Evolutionary conservation across 1,140 invertebrate species (phyloP).

Genomic region (Bombus confusus): DNA sequence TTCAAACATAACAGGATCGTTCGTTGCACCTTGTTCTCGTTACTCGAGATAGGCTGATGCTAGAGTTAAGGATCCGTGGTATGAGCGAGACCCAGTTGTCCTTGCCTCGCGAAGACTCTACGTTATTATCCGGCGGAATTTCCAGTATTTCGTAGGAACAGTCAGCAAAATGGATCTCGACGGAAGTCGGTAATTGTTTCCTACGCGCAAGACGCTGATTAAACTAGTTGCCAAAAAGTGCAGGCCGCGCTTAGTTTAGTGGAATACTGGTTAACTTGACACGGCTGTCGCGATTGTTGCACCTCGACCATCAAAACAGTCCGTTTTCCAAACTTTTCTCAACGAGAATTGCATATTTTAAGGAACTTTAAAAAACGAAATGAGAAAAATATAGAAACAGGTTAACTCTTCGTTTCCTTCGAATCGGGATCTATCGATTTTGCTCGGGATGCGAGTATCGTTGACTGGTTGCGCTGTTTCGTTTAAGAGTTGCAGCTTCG

Average conservation of each 20-base stretch:
- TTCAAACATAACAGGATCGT: constrained; percentile 37
- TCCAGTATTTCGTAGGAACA: constrained; percentile 27
- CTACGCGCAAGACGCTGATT: constrained; percentile 48
- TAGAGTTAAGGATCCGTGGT: constrained; percentile 19
- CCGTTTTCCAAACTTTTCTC: background rate
- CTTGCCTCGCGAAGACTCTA: background rate
- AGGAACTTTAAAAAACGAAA: too few species aligned
- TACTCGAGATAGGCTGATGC: constrained; percentile 15
- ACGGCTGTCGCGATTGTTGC: background rate
- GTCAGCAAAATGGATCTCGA: constrained; percentile 37
- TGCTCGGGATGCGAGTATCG: background rate
- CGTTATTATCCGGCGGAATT: constrained; percentile 42
- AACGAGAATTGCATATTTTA: too few species aligned
- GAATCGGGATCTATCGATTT: background rate
- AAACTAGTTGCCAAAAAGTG: constrained; percentile 58
- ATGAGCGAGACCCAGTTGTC: constrained; percentile 1
- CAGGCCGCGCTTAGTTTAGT: constrained; percentile 9
- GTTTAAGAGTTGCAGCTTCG: background rate
- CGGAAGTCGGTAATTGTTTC: constrained; percentile 49
- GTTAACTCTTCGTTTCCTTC: background rate
- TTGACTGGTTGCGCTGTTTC: background rate
- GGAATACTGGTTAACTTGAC: constrained; percentile 7
- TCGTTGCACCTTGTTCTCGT: constrained; percentile 34
- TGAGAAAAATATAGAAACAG: background rate
- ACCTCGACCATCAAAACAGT: constrained; percentile 6